Evolutionary conservation across 2,113 vertebrate species (phyloP).

Genomic region (Cottus gobio): DNA sequence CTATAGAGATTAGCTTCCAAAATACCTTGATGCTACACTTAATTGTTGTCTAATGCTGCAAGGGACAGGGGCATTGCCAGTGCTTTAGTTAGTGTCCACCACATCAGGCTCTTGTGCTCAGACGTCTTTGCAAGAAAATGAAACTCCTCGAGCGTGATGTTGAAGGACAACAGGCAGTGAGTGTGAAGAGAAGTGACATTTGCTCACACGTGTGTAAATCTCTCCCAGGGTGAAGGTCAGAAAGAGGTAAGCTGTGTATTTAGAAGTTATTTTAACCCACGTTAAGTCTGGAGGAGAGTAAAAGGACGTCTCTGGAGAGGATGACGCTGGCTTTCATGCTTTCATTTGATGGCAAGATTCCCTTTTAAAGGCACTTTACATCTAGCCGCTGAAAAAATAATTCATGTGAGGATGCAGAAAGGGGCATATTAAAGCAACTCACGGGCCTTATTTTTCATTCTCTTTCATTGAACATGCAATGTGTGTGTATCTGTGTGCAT

Average conservation of each 20-base stretch:
- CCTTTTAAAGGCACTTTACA: constrained; percentile 28
- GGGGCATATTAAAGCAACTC: not conserved
- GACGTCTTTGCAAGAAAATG: constrained; percentile 36
- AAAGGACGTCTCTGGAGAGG: constrained; percentile 9
- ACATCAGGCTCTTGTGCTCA: constrained; percentile 23
- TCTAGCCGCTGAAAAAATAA: not conserved
- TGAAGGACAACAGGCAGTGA: constrained; percentile 43
- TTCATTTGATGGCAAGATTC: constrained; percentile 29
- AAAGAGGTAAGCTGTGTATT: constrained; percentile 17
- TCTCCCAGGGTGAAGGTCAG: constrained; percentile 42
- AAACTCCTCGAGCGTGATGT: constrained; percentile 31
- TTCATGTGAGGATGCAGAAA: constrained; percentile 8
- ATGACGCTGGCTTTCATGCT: constrained; percentile 20
- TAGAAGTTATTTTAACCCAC: constrained; percentile 31
- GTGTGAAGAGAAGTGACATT: constrained; percentile 36
- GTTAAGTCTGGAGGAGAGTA: constrained; percentile 11
- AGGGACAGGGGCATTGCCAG: constrained; percentile 3
- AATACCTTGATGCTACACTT: constrained; percentile 9
- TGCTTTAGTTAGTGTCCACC: constrained; percentile 29
- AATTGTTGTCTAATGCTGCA: constrained; percentile 7
- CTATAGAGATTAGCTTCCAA: not conserved
- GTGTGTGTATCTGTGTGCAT: not conserved
- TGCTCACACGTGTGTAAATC: not conserved
- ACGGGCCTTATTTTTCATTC: not conserved
- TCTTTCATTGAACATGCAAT: not conserved